Conservation (phyloP, 2,797 vertebrate genomes). For the Muraenolepis orangiensis region DNA sequence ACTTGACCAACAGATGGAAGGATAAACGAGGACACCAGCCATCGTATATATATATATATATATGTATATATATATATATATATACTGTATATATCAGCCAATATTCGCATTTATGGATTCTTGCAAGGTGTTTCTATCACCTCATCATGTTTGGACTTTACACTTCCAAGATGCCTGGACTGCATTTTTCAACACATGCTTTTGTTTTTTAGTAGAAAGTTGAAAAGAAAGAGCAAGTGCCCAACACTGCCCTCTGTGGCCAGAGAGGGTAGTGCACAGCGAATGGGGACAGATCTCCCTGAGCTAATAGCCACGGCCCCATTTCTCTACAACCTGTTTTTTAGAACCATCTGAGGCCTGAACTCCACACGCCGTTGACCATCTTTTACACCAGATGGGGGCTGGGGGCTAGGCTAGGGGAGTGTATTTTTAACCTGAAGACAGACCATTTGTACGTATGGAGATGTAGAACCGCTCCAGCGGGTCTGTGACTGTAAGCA, state of each 20-base stretch:
- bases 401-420: conserved; percentile 23
- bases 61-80: too few species aligned
- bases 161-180: too few species aligned
- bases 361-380: conserved; percentile 35
- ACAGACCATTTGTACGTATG: conserved; percentile 18
- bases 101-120: too few species aligned
- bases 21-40: not conserved
- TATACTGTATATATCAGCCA: conserved; percentile 17
- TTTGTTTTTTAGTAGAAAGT: too few species aligned
- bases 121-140: too few species aligned
- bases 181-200: too few species aligned
- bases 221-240: not conserved
- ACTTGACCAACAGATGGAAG: not conserved
- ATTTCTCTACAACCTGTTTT: conserved; percentile 59
- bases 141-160: too few species aligned
- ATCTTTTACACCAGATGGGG: conserved; percentile 33
- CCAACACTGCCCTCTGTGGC: conserved; percentile 49
- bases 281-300: conserved; percentile 54
- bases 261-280: conserved; percentile 36
- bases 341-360: conserved; percentile 34
- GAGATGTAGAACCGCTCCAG: conserved; percentile 7
- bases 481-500: too few species aligned
- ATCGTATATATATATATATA: not conserved
- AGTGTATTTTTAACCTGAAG: conserved; percentile 20
- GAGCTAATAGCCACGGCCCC: conserved; percentile 61